Base-by-base conservation (phyloP, 1,140 invertebrate species). In the Magallana gigas region DNA sequence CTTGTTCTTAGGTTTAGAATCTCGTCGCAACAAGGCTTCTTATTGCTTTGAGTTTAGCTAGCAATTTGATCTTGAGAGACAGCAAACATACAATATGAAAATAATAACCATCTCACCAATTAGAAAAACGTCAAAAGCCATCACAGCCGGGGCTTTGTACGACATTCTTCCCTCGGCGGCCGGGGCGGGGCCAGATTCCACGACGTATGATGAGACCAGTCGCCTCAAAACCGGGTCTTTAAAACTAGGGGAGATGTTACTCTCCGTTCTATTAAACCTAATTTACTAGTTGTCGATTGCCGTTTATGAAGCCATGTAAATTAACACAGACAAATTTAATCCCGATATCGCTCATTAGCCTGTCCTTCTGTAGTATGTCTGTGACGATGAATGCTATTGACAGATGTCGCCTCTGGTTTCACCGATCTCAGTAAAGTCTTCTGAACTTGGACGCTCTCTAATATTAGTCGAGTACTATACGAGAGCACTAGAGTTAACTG, bases 101-200 rank as follows among this genome's bases (percentile, higher is more conserved):
- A 76, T 76, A 76, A 76, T 76, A 76, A 76, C 68, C 68, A 76
- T 76, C 68, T 76, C 68, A 18, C 68, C 68, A 76, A 76, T 76
- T 76, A 76, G 68, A 29, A 36, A 76, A 23, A 76, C 68, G 68
- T 76, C 68, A 76, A 76, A 76, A 36, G 68, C 68, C 68, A 76
- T 76, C 68, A 76, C 68, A 76, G 68, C 68, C 68, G 68, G 68
- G 18, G 29, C 7, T 29, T 76, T 76, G 23, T 76, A 23, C 23
- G 68, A 23, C 12, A 29, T 23, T 36, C 68, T 36, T 76, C 68
- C 11, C 23, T 12, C 23, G 68, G 18, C 23, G 68, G 36, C 36
- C 68, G 8, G 68, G 68, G 68, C 68, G 68, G 68, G 68, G 68
- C 68, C 36, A 76, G 18, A 62, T 12, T 18, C 68, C 36, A 48